A percentile compares a stretch with the other conserved stretches of the same genome.
phyloP scores from a whole-genome alignment of 2,888 invertebrate species.

The Drosophila subsilvestris region DNA sequence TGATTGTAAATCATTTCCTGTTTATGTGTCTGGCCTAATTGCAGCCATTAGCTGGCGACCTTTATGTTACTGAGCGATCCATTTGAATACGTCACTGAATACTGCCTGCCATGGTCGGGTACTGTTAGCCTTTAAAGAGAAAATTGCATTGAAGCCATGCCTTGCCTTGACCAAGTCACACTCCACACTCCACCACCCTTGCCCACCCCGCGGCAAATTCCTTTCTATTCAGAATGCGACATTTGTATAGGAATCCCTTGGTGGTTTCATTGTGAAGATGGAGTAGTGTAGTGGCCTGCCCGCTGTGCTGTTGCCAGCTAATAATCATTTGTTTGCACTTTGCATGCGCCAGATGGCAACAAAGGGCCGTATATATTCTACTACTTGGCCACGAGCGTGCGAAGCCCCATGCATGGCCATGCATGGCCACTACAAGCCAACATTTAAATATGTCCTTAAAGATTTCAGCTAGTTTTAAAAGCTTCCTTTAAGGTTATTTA shows the following conservation, averaged over 20 bases:
- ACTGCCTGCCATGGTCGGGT: slow-evolving; percentile 4
- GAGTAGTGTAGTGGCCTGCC: slow-evolving; percentile 62
- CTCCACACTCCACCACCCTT: slow-evolving; percentile 14
- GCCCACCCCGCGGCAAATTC: neutral
- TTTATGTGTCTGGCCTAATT: slow-evolving; percentile 66
- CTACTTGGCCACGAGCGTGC: neutral
- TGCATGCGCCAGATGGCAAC: slow-evolving; percentile 72
- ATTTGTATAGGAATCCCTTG: slow-evolving; percentile 72
- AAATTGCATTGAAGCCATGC: slow-evolving; percentile 52
- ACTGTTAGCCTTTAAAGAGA: slow-evolving; percentile 12
- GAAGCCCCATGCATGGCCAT: neutral
- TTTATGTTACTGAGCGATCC: slow-evolving; percentile 32
- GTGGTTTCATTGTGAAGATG: slow-evolving; percentile 68
- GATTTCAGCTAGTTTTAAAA: too few relatives aligned
- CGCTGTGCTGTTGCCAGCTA: slow-evolving; percentile 74
- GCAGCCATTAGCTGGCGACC: slow-evolving; percentile 39
- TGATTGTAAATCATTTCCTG: slow-evolving; percentile 67
- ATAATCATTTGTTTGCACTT: slow-evolving; percentile 78
- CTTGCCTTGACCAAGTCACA: slow-evolving; percentile 47
- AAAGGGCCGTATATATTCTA: slow-evolving; percentile 7
- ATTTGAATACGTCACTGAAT: slow-evolving; percentile 34
- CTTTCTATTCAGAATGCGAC: slow-evolving; percentile 30
- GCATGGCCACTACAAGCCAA: neutral
- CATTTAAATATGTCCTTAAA: neutral
- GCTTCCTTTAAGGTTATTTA: too few relatives aligned